Conservation (phyloP, 2,888 invertebrate genomes). For the Esperia sulphurella region DNA sequence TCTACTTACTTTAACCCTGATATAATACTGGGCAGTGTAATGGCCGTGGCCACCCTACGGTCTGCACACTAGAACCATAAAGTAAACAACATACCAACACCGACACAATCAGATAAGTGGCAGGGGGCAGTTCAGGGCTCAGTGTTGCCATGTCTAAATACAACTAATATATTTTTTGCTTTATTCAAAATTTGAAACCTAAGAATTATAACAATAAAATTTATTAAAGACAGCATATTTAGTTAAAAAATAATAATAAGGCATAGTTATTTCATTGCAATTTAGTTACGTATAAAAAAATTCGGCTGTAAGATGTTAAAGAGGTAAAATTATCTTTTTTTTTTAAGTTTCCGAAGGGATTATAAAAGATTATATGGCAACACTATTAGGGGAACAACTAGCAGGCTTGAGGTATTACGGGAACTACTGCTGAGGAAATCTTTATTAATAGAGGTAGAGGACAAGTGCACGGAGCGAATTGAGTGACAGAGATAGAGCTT, state of each 20-base stretch:
- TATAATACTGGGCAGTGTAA: too few species aligned
- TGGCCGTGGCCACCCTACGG: not conserved
- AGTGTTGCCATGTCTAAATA: not conserved
- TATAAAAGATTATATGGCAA: not conserved
- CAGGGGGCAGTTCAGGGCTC: conserved; percentile 19
- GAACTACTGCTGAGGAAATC: conserved; percentile 53
- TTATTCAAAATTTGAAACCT: not conserved
- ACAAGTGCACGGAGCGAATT: conserved; percentile 27
- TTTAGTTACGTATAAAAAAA: too few species aligned
- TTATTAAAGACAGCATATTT: not conserved
- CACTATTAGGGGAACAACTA: not conserved
- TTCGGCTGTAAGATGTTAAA: too few species aligned
- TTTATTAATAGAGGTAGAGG: conserved; percentile 64
- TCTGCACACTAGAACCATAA: conserved; percentile 36
- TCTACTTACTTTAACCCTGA: too few species aligned
- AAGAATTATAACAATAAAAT: too few species aligned
- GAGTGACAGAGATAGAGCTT: conserved; percentile 9
- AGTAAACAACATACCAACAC: conserved; percentile 52
- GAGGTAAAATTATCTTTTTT: too few species aligned
- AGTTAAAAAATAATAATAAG: not conserved
- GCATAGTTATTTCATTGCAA: not conserved
- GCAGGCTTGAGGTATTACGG: conserved; percentile 26
- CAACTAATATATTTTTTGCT: too few species aligned
- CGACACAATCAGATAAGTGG: conserved; percentile 60
- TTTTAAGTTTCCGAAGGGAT: not conserved